Evolutionary conservation across 2,113 vertebrate species (phyloP).

Genomic region (Pyrgilauda ruficollis): DNA sequence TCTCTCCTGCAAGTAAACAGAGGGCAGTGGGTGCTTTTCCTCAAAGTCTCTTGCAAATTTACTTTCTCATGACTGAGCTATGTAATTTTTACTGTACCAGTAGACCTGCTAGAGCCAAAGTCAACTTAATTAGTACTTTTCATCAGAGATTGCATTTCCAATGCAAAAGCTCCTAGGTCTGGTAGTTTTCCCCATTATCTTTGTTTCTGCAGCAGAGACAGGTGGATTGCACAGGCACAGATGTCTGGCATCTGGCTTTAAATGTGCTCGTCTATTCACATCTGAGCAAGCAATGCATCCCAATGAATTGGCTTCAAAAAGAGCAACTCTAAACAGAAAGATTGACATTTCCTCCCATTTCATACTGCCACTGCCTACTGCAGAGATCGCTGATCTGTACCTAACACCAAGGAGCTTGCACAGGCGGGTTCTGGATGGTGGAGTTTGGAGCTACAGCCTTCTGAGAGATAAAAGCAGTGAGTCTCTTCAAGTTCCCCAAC

Average conservation of each 20-base stretch:
- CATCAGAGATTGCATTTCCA: neutral
- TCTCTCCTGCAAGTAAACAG: neutral
- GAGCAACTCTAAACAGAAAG: neutral
- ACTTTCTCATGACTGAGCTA: neutral
- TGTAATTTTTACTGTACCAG: neutral
- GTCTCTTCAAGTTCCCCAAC: neutral
- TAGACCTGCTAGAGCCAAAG: neutral
- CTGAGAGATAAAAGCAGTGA: neutral
- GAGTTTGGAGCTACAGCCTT: neutral
- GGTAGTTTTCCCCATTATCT: neutral
- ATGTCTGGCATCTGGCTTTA: slow-evolving; percentile 25
- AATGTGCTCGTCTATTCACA: neutral
- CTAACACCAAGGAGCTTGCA: neutral
- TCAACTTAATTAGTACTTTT: neutral
- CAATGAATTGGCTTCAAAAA: neutral
- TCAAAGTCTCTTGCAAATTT: neutral
- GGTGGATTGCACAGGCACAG: slow-evolving; percentile 9
- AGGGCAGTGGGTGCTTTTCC: neutral
- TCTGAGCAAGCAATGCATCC: neutral
- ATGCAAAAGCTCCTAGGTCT: neutral
- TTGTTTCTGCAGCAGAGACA: neutral
- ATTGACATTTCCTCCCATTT: neutral
- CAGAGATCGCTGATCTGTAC: neutral
- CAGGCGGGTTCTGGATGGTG: neutral
- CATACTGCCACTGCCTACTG: neutral